These are phyloP conservation scores for Anarhynchus alexandrinus DNA, from an alignment of 2,113 vertebrate species.

Conservation along the genomic window DNA sequence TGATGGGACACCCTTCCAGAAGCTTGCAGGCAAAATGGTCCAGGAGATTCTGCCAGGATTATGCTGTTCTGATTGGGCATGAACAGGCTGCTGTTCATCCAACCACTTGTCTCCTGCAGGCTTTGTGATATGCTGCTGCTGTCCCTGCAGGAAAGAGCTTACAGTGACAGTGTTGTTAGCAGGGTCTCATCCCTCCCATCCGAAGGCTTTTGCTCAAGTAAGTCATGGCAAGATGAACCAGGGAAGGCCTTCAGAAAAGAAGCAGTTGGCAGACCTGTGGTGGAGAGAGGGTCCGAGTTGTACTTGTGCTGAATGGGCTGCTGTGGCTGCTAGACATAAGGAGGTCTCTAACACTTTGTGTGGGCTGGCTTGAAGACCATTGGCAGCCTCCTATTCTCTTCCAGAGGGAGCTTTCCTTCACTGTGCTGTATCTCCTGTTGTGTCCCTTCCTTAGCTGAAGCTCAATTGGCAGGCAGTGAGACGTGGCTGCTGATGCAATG, in stretches of 20 bases:
- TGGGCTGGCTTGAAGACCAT: neutral
- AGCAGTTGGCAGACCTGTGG: neutral
- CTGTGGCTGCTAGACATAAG: neutral
- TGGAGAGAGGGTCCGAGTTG: neutral
- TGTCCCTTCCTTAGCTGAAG: neutral
- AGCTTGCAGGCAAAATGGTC: neutral
- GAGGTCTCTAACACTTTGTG: neutral
- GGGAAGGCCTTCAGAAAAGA: neutral
- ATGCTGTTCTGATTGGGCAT: neutral
- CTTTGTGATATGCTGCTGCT: neutral
- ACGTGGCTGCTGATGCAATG: neutral
- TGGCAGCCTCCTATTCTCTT: neutral
- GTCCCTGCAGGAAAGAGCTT: neutral
- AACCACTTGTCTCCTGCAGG: neutral
- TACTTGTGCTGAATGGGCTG: neutral
- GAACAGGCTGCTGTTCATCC: neutral
- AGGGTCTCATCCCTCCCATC: neutral
- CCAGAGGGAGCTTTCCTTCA: neutral
- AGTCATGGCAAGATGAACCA: neutral
- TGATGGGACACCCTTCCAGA: neutral
- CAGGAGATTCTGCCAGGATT: neutral
- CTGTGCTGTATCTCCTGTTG: rapidly evolving
- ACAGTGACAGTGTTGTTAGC: neutral
- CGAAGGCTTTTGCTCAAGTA: neutral
- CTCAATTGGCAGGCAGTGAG: neutral